Evolutionary conservation across 64 coral and sea anemone genomes (phyloP), one percentile per base, ranked within the genome.

Genomic region (Stichodactyla mertensii): DNA sequence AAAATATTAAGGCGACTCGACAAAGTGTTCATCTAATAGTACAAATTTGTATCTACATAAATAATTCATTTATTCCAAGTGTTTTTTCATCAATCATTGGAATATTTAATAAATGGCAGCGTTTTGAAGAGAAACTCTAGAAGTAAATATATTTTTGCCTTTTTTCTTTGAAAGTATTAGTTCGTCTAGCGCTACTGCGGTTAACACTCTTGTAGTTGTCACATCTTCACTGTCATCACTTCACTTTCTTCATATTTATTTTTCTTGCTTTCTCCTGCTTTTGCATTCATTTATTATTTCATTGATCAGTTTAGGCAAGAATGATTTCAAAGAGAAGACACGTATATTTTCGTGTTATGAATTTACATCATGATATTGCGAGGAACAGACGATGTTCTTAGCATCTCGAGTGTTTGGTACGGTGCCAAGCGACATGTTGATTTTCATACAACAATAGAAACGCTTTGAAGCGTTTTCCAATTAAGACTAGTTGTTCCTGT

Each of bases 71-170:
- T 20, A 11, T 0, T 26, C 24, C 22, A 74, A 74, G 24, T 74
- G 69, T 31, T 58, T 74, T 74, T 74, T 74, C 69, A 74, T 74
- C 69, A 74, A 36, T 74, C 69, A 74, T 74, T n/a, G 69, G 69
- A 74, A 74, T 74, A 74, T 74, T 74, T 74, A 74, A 74, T 74
- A 23, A 11, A n/a, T 4, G 69, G 12, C 12, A 74, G 27, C n/a
- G 26, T 74, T 74, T 31, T n/a, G 23, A 31, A n/a, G 8, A 74
- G 15, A 31, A 74, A 74, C 12, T 0, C 20, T 74, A 14, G 4
- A 69, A 27, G 0, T 74, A 26, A 74, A 74, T 26, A 74, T 12
- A 74, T 74, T 74, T 31, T 27, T 74, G 1, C 11, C 12, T 74
- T 74, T 74, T 31, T 31, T 11, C 4, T 4, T 58, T 15, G 56